Conservation (phyloP, 1,140 invertebrate genomes). For the Ladona fulva region DNA sequence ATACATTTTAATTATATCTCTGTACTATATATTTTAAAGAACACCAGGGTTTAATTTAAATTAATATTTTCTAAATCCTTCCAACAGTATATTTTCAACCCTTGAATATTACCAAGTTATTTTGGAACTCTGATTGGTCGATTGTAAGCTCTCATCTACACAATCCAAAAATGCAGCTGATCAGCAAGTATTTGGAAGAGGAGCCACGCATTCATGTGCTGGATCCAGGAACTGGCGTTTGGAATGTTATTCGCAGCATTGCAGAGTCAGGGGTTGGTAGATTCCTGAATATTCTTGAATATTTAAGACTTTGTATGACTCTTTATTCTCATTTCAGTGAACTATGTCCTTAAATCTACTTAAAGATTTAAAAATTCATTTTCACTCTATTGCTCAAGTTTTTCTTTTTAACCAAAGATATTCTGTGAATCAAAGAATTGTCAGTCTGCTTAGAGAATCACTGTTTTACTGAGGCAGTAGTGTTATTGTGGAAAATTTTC, state of each 20-base stretch:
- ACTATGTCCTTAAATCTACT: too few relatives aligned
- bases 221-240: slow-evolving; percentile 23
- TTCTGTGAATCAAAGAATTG: too few relatives aligned
- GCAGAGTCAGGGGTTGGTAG: slow-evolving; percentile 26
- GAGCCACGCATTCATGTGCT: slow-evolving; percentile 27
- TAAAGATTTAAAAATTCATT: too few relatives aligned
- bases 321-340: too few relatives aligned
- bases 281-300: not conserved
- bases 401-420: too few relatives aligned
- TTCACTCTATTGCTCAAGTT: too few relatives aligned
- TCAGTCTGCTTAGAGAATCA: too few relatives aligned
- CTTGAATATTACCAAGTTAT: not conserved
- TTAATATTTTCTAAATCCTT: slow-evolving; percentile 10
- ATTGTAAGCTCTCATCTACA: not conserved
- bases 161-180: slow-evolving; percentile 16
- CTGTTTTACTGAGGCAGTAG: too few relatives aligned
- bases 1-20: too few relatives aligned
- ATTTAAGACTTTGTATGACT: too few relatives aligned
- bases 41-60: not conserved
- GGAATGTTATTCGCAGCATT: slow-evolving; percentile 26
- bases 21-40: too few relatives aligned
- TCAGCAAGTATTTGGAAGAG: slow-evolving; percentile 18
- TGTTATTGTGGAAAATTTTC: too few relatives aligned
- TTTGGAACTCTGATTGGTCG: not conserved
- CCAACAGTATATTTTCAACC: not conserved